These are phyloP conservation scores for Nymphalis c-album DNA, from an alignment of 2,888 invertebrate species.

Conservation along the genomic window DNA sequence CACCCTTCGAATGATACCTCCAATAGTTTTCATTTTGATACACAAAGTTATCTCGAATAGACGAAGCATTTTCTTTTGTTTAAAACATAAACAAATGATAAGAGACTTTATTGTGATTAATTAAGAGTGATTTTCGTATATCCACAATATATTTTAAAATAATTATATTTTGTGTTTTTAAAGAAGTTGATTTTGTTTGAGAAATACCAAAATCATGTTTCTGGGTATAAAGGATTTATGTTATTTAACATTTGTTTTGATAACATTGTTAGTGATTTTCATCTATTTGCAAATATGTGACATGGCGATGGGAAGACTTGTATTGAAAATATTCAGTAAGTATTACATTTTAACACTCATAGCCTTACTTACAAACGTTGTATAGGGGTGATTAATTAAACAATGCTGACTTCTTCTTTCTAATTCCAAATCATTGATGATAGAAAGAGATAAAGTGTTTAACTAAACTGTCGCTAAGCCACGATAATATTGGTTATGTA, in stretches of 20 bases:
- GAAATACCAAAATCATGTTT: slow-evolving; percentile 51
- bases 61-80: slow-evolving; percentile 21
- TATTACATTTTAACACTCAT: slow-evolving; percentile 33
- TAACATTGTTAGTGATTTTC: slow-evolving; percentile 54
- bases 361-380: too few relatives aligned
- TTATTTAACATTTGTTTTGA: slow-evolving; percentile 54
- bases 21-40: slow-evolving; percentile 32
- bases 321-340: slow-evolving; percentile 67
- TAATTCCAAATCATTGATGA: too few relatives aligned
- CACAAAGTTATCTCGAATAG: slow-evolving; percentile 29
- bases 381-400: too few relatives aligned
- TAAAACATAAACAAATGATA: slow-evolving; percentile 4
- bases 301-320: slow-evolving; percentile 55
- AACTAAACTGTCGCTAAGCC: too few relatives aligned
- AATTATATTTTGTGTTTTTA: too few relatives aligned
- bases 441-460: too few relatives aligned
- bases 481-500: too few relatives aligned
- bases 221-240: slow-evolving; percentile 55
- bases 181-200: background rate
- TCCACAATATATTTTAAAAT: background rate
- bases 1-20: slow-evolving; percentile 30
- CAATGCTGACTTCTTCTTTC: too few relatives aligned
- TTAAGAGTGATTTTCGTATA: slow-evolving; percentile 14
- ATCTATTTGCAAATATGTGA: slow-evolving; percentile 68
- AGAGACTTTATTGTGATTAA: background rate